Conservation (phyloP, 2,797 vertebrate genomes). For the Anableps anableps region DNA sequence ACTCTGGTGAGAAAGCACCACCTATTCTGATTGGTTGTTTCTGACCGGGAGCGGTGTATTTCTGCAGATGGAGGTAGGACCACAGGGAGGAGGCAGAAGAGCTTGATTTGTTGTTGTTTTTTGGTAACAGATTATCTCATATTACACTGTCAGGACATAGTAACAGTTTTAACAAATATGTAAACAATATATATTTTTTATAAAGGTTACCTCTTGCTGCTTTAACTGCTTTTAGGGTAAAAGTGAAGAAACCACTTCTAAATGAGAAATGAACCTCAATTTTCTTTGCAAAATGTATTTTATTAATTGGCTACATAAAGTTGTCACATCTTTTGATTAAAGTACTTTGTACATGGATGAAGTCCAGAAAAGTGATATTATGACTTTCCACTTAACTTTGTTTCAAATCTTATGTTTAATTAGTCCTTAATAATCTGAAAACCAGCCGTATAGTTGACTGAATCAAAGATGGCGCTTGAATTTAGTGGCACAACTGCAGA, state of each 20-base stretch:
- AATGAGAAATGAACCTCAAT: neutral
- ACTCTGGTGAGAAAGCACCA: too few relatives aligned
- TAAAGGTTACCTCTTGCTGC: too few relatives aligned
- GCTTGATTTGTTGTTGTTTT: too few relatives aligned
- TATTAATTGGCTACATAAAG: conserved; percentile 50
- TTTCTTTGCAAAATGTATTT: conserved; percentile 54
- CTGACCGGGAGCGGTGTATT: too few relatives aligned
- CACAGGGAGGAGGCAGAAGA: too few relatives aligned
- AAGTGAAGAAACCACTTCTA: neutral
- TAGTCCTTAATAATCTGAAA: neutral
- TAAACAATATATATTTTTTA: too few relatives aligned
- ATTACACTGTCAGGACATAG: too few relatives aligned
- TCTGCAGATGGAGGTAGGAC: too few relatives aligned
- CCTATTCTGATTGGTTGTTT: too few relatives aligned
- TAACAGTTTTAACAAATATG: too few relatives aligned
- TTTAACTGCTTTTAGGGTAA: neutral
- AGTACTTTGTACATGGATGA: conserved; percentile 18
- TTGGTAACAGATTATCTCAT: too few relatives aligned
- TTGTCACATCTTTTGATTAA: conserved; percentile 17
- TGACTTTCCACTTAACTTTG: conserved; percentile 8
- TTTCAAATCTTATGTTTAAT: too few relatives aligned
- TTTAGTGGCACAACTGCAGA: conserved; percentile 38
- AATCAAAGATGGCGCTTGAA: conserved; percentile 19
- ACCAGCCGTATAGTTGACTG: neutral
- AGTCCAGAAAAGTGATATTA: conserved; percentile 10